Evolutionary conservation across 2,797 vertebrate species (phyloP).

Genomic region (Pipistrellus nathusii): DNA sequence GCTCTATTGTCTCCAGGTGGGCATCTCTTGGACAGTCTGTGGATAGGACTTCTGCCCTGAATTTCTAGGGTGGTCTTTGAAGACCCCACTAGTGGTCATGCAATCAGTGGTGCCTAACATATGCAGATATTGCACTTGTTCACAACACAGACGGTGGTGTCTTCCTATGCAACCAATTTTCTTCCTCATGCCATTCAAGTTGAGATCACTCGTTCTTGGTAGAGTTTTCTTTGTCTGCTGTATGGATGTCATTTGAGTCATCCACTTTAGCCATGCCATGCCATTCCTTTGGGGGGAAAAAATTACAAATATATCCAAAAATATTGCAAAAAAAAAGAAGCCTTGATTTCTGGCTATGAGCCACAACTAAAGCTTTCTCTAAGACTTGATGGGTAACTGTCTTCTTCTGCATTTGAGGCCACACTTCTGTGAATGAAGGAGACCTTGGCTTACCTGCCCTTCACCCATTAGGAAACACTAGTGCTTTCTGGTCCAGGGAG

Average conservation of each 20-base stretch:
- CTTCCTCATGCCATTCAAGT: neutral
- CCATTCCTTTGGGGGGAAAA: neutral
- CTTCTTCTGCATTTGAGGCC: neutral
- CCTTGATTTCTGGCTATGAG: neutral
- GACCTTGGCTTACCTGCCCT: neutral
- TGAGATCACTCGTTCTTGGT: neutral
- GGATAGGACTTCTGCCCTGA: neutral
- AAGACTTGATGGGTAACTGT: neutral
- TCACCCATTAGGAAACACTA: neutral
- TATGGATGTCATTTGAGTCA: neutral
- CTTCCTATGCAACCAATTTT: neutral
- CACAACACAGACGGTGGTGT: rapidly evolving
- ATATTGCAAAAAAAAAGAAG: neutral
- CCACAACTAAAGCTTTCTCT: slow-evolving; percentile 36
- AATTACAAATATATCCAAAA: neutral
- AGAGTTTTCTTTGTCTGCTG: slow-evolving; percentile 9
- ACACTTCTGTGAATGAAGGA: neutral
- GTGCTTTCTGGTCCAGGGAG: neutral
- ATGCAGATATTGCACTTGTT: neutral
- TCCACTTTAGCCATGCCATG: neutral
- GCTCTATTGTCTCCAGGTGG: neutral
- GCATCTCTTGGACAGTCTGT: neutral
- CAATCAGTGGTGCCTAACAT: neutral
- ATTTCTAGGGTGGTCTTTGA: neutral
- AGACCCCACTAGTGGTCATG: neutral